Evolutionary conservation across 2,888 invertebrate species (phyloP).

Genomic region (Cremastinae sp.): DNA sequence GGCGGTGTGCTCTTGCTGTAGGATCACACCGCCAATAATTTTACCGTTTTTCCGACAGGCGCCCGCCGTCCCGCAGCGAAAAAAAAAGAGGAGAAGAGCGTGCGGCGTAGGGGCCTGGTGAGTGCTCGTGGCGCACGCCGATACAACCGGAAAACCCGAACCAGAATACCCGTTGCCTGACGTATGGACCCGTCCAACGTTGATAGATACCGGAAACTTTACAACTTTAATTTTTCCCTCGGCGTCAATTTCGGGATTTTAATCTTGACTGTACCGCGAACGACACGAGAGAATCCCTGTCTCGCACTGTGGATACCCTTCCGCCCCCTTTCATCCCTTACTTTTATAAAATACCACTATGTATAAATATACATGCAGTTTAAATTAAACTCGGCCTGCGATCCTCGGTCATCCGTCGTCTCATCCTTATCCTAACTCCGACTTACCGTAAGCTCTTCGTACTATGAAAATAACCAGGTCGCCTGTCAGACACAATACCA

Average conservation of each 20-base stretch:
- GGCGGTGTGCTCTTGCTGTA: conserved; percentile 14
- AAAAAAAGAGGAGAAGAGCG: conserved; percentile 13
- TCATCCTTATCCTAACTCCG: no score
- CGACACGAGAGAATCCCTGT: conserved; percentile 29
- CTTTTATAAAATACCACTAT: conserved; percentile 1
- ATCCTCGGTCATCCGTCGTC: no score
- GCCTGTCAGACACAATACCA: conserved; percentile 37
- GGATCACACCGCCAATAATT: conserved; percentile 67
- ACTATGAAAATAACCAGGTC: conserved; percentile 50
- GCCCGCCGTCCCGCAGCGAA: conserved; percentile 18
- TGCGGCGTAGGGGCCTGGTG: background rate
- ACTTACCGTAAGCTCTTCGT: conserved; percentile 34
- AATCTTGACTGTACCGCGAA: conserved; percentile 62
- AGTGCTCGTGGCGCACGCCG: conserved; percentile 35
- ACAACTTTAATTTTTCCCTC: conserved; percentile 72
- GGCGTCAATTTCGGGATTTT: conserved; percentile 70
- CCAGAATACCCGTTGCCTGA: conserved; percentile 69
- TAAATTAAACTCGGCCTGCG: no score
- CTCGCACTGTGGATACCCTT: conserved; percentile 7
- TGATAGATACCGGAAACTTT: conserved; percentile 75
- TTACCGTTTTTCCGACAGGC: conserved; percentile 56
- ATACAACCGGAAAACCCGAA: conserved; percentile 31
- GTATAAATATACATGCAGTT: no score
- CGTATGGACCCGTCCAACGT: conserved; percentile 72
- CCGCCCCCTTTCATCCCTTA: background rate